Evolutionary conservation across 1,140 invertebrate genomes (phyloP).

Genomic region (Caenorhabditis inopinata): DNA sequence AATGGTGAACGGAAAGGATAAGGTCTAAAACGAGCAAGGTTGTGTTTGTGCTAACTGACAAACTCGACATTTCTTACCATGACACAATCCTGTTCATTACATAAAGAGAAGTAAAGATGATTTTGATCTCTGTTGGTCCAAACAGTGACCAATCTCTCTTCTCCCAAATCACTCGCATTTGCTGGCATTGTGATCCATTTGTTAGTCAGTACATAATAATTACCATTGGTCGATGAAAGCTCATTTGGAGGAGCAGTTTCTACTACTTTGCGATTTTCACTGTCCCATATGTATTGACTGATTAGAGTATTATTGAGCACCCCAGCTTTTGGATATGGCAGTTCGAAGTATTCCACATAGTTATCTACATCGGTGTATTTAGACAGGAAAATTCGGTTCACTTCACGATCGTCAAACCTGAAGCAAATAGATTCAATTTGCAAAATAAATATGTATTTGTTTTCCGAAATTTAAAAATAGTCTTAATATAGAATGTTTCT

Average conservation of each 20-base stretch:
- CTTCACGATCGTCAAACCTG: constrained; percentile 40
- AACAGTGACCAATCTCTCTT: constrained; percentile 60
- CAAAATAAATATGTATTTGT: too few species aligned
- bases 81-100: constrained; percentile 42
- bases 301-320: constrained; percentile 42
- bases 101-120: constrained; percentile 44
- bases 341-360: constrained; percentile 37
- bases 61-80: constrained; percentile 35
- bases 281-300: constrained; percentile 51
- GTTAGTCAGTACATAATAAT: constrained; percentile 34
- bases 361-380: constrained; percentile 22
- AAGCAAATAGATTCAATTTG: too few species aligned
- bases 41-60: not conserved
- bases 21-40: constrained; percentile 14
- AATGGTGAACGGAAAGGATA: constrained; percentile 26
- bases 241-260: constrained; percentile 35
- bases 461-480: too few species aligned
- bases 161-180: constrained; percentile 51
- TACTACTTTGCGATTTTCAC: constrained; percentile 37
- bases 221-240: constrained; percentile 29
- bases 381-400: constrained; percentile 26
- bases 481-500: too few species aligned
- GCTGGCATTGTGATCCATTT: constrained; percentile 55
- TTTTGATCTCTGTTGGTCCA: constrained; percentile 60
- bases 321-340: constrained; percentile 51